These are phyloP conservation scores for Chauna torquata DNA, from an alignment of 2,113 vertebrate species.

Conservation along the genomic window DNA sequence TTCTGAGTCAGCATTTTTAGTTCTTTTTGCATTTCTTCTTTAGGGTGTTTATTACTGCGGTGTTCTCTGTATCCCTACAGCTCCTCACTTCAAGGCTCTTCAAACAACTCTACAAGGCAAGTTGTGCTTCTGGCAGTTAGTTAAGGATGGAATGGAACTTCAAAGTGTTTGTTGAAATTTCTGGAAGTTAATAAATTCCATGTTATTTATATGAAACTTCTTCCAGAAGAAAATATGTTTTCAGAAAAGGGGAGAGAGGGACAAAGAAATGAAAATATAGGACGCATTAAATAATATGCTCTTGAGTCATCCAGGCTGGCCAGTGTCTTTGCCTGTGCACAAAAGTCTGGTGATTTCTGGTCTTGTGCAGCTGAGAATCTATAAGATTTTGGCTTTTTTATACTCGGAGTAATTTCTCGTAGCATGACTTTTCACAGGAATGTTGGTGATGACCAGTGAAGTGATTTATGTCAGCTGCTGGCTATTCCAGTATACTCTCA, in stretches of 20 bases:
- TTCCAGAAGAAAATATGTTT: neutral
- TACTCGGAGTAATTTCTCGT: neutral
- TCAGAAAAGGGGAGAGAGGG: neutral
- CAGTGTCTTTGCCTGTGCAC: neutral
- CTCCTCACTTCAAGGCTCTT: neutral
- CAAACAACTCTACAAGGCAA: neutral
- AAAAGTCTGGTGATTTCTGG: neutral
- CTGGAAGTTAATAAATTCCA: neutral
- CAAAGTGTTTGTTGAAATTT: neutral
- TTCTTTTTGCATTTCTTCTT: neutral
- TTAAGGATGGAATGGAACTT: neutral
- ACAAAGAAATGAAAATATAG: neutral
- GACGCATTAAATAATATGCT: neutral
- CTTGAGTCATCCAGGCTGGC: neutral
- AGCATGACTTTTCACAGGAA: neutral
- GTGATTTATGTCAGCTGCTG: neutral
- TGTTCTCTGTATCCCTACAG: neutral
- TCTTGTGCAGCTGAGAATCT: neutral
- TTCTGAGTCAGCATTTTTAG: neutral
- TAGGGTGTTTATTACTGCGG: neutral
- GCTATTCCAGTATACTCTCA: accelerated
- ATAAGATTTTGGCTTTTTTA: neutral
- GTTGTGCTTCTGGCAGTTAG: neutral
- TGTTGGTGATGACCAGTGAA: accelerated
- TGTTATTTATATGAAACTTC: neutral